Base-by-base conservation (phyloP, 2,113 vertebrate genomes). In the Passerina amoena region DNA sequence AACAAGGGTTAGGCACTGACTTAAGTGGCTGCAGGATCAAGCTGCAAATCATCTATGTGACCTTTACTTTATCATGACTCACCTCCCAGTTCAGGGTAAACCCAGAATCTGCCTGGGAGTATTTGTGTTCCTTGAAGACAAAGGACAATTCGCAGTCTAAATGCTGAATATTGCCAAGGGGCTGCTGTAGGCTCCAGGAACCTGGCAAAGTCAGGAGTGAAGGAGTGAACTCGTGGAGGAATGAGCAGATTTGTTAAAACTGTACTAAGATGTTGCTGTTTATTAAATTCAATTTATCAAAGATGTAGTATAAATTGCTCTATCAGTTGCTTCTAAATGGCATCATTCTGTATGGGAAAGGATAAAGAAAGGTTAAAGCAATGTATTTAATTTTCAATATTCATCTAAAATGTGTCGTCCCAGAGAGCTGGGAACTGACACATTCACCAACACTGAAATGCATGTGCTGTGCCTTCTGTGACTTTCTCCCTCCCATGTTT, bases 261-360 rank as follows among this genome's bases (percentile, higher is more conserved):
- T 69, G 68, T 70, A 72, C 88, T 93, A 94, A 93, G 68, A 50
- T 86, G 51, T 81, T 88, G 72, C 73, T 92, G 85, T 86, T 95
- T 97, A 97, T 96, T 95, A 95, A 96, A 91, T 84, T 72, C 47
- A 86, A 91, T 92, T 96, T 96, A 71, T 95, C 95, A 95, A 73
- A 85, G 38, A 21, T 64, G 31, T 80, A 82, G 44, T 70, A 90
- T 54, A 81, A 96, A 91, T 85, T 92, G 35, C 30, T 91, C 71
- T 90, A 85, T 95, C 90, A 89, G 92, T 91, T 92, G 31, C 75
- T 94, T 94, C 78, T 90, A 96, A 97, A 92, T 94, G 69, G 60
- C 89, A 90, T 76, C 20, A 57, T 81, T 83, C 68, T 66, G 45
- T 88, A 91, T 59, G 30, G 50, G 71, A 92, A 92, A 92, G 93